Evolutionary conservation across 2,797 vertebrate genomes (phyloP).

Genomic region (Mareca strepera): DNA sequence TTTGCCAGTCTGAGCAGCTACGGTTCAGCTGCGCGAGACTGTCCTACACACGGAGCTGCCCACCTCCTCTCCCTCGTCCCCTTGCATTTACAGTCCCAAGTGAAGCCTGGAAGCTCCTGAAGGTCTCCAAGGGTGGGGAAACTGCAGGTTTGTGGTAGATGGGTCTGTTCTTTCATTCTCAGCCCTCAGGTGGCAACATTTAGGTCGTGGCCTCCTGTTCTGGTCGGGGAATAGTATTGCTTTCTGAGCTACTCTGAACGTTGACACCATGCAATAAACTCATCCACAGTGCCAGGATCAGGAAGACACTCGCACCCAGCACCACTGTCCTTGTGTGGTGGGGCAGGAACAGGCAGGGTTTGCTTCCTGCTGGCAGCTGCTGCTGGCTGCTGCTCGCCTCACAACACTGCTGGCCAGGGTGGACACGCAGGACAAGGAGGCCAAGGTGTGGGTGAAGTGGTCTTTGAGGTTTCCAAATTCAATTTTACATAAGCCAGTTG

Average conservation of each 20-base stretch:
- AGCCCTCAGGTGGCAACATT: neutral
- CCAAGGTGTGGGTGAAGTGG: neutral
- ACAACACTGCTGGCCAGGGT: neutral
- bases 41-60: neutral
- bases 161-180: neutral
- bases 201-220: neutral
- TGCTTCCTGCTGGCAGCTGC: neutral
- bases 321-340: neutral
- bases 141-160: neutral
- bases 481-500: neutral
- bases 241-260: neutral
- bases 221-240: neutral
- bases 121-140: neutral
- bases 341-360: neutral
- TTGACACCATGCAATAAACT: neutral
- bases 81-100: accelerated
- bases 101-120: neutral
- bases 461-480: neutral
- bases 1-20: neutral
- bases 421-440: neutral
- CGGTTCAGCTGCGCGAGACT: neutral
- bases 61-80: neutral
- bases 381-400: neutral
- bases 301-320: neutral
- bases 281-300: neutral